Evolutionary conservation across 2,888 invertebrate species (phyloP).

Genomic region (Leptura quadrifasciata): DNA sequence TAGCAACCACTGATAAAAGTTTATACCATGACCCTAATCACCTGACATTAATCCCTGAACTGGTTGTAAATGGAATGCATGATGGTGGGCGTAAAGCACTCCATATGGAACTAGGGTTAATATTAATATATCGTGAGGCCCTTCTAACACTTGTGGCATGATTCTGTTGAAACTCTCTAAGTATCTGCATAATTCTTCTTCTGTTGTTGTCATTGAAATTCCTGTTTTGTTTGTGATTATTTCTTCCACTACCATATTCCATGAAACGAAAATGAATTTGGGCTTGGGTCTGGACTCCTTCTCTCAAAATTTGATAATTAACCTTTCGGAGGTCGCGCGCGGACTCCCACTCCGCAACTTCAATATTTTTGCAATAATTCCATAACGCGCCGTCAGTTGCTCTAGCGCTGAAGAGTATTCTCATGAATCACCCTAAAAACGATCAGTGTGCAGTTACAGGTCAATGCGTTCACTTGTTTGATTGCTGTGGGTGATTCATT

Average conservation of each 20-base stretch:
- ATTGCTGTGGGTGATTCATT: too few relatives aligned
- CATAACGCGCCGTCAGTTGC: too few relatives aligned
- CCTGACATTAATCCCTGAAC: not conserved
- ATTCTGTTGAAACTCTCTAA: slow-evolving; percentile 6
- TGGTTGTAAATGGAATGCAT: slow-evolving; percentile 9
- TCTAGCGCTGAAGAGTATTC: too few relatives aligned
- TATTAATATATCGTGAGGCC: slow-evolving; percentile 4
- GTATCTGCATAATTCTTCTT: too few relatives aligned
- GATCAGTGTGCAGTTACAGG: too few relatives aligned
- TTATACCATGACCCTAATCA: not conserved
- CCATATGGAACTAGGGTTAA: not conserved
- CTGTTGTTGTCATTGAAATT: too few relatives aligned
- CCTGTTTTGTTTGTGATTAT: too few relatives aligned
- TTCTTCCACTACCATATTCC: not conserved
- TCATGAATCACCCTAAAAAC: too few relatives aligned
- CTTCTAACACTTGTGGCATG: not conserved
- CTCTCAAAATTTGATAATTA: not conserved
- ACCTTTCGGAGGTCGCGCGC: too few relatives aligned
- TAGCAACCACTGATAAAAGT: slow-evolving; percentile 3
- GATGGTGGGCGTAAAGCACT: not conserved
- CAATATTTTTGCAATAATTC: too few relatives aligned
- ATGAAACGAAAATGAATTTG: not conserved
- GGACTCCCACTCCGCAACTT: too few relatives aligned
- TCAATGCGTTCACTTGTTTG: too few relatives aligned
- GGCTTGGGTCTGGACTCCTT: slow-evolving; percentile 4